These are phyloP conservation scores for Dione vanillae DNA, from an alignment of 2,888 invertebrate genomes.

Conservation along the genomic window DNA sequence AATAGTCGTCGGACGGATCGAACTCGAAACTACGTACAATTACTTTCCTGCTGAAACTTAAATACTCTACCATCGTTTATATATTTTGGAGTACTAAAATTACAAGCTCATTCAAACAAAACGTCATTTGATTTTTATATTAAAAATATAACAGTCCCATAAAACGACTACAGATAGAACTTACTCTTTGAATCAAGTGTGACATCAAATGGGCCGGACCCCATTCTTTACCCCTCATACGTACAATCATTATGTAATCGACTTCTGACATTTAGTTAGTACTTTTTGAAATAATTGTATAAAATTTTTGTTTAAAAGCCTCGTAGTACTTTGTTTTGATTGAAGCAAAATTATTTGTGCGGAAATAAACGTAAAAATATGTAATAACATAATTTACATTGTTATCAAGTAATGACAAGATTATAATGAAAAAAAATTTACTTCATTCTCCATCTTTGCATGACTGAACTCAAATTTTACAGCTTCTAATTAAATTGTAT, in stretches of 20 bases:
- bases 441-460: too few relatives aligned
- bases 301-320: conserved; percentile 5
- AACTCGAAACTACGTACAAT: too few relatives aligned
- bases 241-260: conserved; percentile 33
- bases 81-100: background rate
- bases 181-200: conserved; percentile 29
- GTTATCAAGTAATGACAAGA: too few relatives aligned
- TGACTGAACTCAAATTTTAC: too few relatives aligned
- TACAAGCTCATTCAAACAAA: background rate
- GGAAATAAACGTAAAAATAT: background rate
- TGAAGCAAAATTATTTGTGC: background rate
- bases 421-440: too few relatives aligned
- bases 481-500: too few relatives aligned
- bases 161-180: conserved; percentile 28
- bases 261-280: conserved; percentile 26
- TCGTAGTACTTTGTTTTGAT: background rate
- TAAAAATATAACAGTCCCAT: conserved; percentile 29
- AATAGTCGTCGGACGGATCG: too few relatives aligned
- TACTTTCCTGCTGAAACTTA: too few relatives aligned
- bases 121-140: conserved; percentile 15
- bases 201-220: conserved; percentile 35
- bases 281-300: conserved; percentile 9
- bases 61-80: too few relatives aligned
- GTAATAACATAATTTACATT: too few relatives aligned
- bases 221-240: conserved; percentile 26